Base-by-base conservation (phyloP, 2,797 vertebrate genomes). In the Crax fasciolata region DNA sequence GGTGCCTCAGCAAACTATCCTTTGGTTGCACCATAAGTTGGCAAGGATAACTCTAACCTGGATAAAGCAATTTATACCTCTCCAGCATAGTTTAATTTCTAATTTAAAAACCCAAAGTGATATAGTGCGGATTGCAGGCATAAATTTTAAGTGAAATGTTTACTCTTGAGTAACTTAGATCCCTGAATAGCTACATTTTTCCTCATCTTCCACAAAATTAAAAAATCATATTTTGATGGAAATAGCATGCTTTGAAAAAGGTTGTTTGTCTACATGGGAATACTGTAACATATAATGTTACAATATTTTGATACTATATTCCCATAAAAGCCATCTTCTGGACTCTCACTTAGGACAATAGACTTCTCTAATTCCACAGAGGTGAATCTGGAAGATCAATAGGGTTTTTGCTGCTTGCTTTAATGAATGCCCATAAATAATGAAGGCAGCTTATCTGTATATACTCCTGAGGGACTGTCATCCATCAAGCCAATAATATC, bases 361-460 rank as follows among this genome's bases (percentile, higher is more conserved):
- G 68, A 85, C 25, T 62, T 25, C 43, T 87, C 52, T 80, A 74
- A 91, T 79, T 91, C 84, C 72, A 74, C 76, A 74, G 84, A 89
- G 48, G 65, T 54, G 63, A 86, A 87, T 83, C 66, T 85, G 49
- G 41, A 90, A 68, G 75, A 94, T 92, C 94, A 93, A 88, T 91
- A 93, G 48, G 23, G 52, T 78, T 96, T 96, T 89, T 71, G 79
- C 75, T 93, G 35, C 79, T 91, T 92, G 71, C 44, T 90, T 84
- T 95, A 95, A 95, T 94, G 85, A 97, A 96, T 92, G 35, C 24
- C 78, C 80, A 92, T 92, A 95, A 96, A 96, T 90, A 96, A 96
- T 62, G 84, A 95, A 95, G 76, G 74, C 5, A 4, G 67, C 39
- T 82, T 93, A 92, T 84, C 91, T 93, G 43, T 82, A 43, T 93